Percentiles rank a stretch among this genome's conserved stretches.
These are phyloP conservation scores for Trichogramma dendrolimi DNA, from an alignment of 2,888 invertebrate species.

Conservation along the genomic window DNA sequence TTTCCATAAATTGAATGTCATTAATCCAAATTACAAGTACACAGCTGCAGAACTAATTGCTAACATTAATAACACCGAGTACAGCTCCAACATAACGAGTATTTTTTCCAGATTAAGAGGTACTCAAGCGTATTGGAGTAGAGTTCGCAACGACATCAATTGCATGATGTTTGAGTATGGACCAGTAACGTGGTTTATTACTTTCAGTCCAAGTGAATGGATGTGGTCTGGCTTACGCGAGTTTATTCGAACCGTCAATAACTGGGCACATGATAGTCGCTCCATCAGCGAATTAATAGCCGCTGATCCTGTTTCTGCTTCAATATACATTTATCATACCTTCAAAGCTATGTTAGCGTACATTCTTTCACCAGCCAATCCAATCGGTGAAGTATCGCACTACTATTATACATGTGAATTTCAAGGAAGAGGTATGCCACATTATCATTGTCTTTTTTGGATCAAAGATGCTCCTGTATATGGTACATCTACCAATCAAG, in stretches of 20 bases:
- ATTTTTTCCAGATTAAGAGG: slow-evolving; percentile 31
- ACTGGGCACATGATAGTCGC: slow-evolving; percentile 28
- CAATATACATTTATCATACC: slow-evolving; percentile 38
- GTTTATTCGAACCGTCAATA: slow-evolving; percentile 36
- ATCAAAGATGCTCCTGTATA: slow-evolving; percentile 35
- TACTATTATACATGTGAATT: slow-evolving; percentile 33
- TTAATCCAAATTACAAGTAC: slow-evolving; percentile 27
- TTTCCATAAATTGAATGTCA: slow-evolving; percentile 30
- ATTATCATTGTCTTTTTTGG: slow-evolving; percentile 36
- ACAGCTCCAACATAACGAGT: slow-evolving; percentile 25
- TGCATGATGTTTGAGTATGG: slow-evolving; percentile 34
- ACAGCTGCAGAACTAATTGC: slow-evolving; percentile 14
- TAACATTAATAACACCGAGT: neutral
- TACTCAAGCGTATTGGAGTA: slow-evolving; percentile 30
- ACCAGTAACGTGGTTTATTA: slow-evolving; percentile 36
- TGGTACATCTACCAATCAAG: slow-evolving; percentile 28
- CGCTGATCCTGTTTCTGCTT: slow-evolving; percentile 37
- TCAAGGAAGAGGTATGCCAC: slow-evolving; percentile 30
- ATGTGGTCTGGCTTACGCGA: slow-evolving; percentile 37
- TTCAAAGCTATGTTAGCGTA: slow-evolving; percentile 37
- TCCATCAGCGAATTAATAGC: slow-evolving; percentile 36
- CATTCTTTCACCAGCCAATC: slow-evolving; percentile 31
- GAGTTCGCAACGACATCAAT: slow-evolving; percentile 24
- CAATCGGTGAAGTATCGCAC: slow-evolving; percentile 31
- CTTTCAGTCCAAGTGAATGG: slow-evolving; percentile 34